Evolutionary conservation across 2,888 invertebrate species (phyloP), one percentile per base, ranked within the genome.

Genomic region (Emmelina monodactyla): DNA sequence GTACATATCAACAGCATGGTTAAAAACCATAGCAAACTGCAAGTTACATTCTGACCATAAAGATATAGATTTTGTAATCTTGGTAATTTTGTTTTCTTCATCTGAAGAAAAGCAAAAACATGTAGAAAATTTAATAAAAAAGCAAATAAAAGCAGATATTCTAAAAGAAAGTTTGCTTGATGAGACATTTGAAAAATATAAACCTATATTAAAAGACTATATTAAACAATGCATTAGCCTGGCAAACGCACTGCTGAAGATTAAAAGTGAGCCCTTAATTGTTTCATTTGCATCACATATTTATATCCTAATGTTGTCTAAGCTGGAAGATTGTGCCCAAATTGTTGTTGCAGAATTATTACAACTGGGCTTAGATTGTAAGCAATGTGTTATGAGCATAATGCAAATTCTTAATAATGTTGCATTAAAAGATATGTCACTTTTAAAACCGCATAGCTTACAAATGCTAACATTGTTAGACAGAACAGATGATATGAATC

Each of bases 391-490:
- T 4, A 60, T 66, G 55, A 64, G 52, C 39, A 69, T 66, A 33
- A 49, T 79, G 29, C 36, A 52, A 13, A 68, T 78, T 41, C 54
- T 82, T 16, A 76, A 72, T 34, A 66, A 62, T 50, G 68, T 80
- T 41, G 66, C 73, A 36, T 42, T 46, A 11, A 66, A 65, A 46
- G 63, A 82, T 39, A 68, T 75, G 45, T 51, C 62, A 9, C 54
- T 76, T 40, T 55, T 87, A 22, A 83, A 83, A 47, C 70, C 79
- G n/a, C 86, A 87, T 49, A 81, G 83, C 42, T 54, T 82, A 15
- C 81, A 85, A 51, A 71, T 87, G 57, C 70, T 88, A 62, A 82
- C 85, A 28, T 60, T 92, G 22, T 63, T 94, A 11, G 92, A 94
- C 56, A 88, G 88, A 62, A 72, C 91, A 35, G 88, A 89, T 56